Base-by-base conservation (phyloP, 2,113 vertebrate genomes). In the Osmerus mordax region DNA sequence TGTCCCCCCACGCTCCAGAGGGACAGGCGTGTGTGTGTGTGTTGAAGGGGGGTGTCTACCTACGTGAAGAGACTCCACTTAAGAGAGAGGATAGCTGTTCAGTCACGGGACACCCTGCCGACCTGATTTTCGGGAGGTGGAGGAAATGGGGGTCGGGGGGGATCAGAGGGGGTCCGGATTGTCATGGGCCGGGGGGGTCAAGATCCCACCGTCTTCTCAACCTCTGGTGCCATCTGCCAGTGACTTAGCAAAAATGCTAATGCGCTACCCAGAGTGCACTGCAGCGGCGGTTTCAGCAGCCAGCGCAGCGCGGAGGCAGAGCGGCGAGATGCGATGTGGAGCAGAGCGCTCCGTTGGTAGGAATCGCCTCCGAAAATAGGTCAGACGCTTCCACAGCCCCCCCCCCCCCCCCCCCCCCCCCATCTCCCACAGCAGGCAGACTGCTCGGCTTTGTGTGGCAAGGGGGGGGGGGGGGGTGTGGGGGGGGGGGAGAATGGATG, bases 171-270 rank as follows among this genome's bases (percentile, higher is more conserved):
- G 36, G 36, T 23, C 23, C 36, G 5, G 36, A 41, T 32, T 32
- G 1, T 32, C 6, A 2, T 32, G 32, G 32, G 32, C 32, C 3
- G 36, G 36, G 69, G 61, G 65, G 62, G 68, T 41, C 36, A 41
- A 41, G 36, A 41, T 41, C 36, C 8, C 67, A 19, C 58, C 72
- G 73, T 83, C 76, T 75, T 69, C 62, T 81, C 78, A 78, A 80
- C 77, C 80, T 82, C 83, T 80, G 75, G 77, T 83, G 77, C 80
- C 72, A 85, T 85, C 81, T 65, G 84, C 79, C 82, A 76, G 80
- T 86, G 84, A 89, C 85, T 84, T 74, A 73, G 87, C 86, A 87
- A 80, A 90, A 86, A 84, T 83, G 55, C 78, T 81, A 76, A 88
- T 75, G 60, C 41, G 75, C 75, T 79, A 78, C 77, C 83, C 81